These are phyloP conservation scores for Agonopterix arenella DNA, from an alignment of 2,888 invertebrate genomes.

Conservation along the genomic window DNA sequence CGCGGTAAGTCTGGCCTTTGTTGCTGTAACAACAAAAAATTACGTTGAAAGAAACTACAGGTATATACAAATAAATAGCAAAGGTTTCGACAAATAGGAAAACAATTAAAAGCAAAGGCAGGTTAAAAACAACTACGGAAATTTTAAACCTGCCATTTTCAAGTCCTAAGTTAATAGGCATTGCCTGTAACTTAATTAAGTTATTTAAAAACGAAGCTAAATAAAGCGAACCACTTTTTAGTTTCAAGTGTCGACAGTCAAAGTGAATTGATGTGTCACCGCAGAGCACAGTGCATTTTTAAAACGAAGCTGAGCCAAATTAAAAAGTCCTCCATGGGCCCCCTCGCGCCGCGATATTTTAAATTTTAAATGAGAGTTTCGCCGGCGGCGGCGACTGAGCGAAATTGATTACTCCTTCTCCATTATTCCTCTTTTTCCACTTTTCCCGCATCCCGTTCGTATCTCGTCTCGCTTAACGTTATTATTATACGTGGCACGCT, in stretches of 20 bases:
- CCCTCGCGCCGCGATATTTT: slow-evolving; percentile 67
- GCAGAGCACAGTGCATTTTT: slow-evolving; percentile 70
- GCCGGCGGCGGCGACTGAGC: slow-evolving; percentile 68
- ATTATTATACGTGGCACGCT: slow-evolving; percentile 48
- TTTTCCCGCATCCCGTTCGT: slow-evolving; percentile 53
- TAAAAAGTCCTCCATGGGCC: slow-evolving; percentile 70
- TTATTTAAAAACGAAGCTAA: slow-evolving; percentile 14
- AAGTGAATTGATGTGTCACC: slow-evolving; percentile 73
- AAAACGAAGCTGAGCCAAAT: slow-evolving; percentile 66
- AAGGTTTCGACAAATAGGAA: too few relatives aligned
- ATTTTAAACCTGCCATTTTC: too few relatives aligned
- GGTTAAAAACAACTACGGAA: too few relatives aligned
- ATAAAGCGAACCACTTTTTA: slow-evolving; percentile 35
- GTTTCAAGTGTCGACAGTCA: slow-evolving; percentile 51
- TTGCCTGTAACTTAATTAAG: slow-evolving; percentile 2
- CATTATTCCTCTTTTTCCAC: slow-evolving; percentile 74
- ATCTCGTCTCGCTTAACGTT: slow-evolving; percentile 65
- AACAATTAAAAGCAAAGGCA: too few relatives aligned
- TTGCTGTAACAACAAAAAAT: slow-evolving; percentile 77
- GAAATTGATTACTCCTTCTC: slow-evolving; percentile 76
- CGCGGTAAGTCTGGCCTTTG: slow-evolving; percentile 90
- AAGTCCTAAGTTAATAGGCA: neutral
- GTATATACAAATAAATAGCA: too few relatives aligned
- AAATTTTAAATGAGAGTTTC: slow-evolving; percentile 72
- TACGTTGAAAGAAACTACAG: neutral